Evolutionary conservation across 2,797 vertebrate species (phyloP).

Genomic region (Alauda arvensis): DNA sequence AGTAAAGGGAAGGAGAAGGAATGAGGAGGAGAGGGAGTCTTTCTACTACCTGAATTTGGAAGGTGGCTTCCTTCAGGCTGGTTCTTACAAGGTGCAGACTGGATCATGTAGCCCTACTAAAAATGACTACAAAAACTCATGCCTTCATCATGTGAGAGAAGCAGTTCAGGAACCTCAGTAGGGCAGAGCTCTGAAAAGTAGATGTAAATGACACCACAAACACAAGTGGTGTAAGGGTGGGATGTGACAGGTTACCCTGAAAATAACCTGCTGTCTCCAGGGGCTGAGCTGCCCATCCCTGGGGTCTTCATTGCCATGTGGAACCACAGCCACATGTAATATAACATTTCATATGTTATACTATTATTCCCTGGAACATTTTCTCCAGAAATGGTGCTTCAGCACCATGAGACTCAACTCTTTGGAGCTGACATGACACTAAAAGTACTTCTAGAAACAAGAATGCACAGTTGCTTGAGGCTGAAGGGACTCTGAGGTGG

Average conservation of each 20-base stretch:
- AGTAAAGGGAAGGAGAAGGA: not conserved
- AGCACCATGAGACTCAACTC: not conserved
- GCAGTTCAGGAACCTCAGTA: not conserved
- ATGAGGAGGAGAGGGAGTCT: not conserved
- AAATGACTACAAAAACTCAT: not conserved
- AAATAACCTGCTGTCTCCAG: not conserved
- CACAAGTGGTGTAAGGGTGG: not conserved
- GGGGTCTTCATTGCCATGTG: not conserved
- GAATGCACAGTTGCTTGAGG: not conserved
- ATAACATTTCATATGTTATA: not conserved
- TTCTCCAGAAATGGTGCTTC: not conserved
- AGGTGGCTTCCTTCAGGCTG: not conserved
- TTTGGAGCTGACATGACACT: not conserved
- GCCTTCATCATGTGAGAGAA: not conserved
- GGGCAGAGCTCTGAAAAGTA: not conserved
- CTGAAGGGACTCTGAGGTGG: not conserved
- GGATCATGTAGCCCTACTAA: not conserved
- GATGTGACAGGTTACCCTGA: not conserved
- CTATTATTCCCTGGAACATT: not conserved
- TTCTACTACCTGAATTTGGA: not conserved
- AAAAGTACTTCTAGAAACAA: not conserved
- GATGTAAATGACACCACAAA: not conserved
- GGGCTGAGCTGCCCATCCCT: not conserved
- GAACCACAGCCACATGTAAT: not conserved
- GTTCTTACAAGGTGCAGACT: not conserved